Base-by-base conservation (phyloP, 2,113 vertebrate genomes). In the Herpailurus yagouaroundi region DNA sequence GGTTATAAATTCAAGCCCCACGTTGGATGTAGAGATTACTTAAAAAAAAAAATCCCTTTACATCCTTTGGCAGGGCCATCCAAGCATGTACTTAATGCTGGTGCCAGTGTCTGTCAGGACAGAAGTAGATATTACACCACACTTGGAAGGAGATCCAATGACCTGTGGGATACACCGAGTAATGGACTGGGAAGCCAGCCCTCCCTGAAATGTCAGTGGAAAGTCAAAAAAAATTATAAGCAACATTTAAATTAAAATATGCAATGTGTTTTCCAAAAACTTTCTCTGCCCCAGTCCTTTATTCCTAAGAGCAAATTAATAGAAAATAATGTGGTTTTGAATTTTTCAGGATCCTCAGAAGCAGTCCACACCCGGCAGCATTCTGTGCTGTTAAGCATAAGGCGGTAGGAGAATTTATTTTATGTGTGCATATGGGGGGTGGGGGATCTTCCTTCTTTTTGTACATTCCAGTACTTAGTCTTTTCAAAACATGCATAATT, bases 261-360 rank as follows among this genome's bases (percentile, higher is more conserved):
- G 25, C 15, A 36, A 31, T 25, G 3, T 79, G 12, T 57, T 74
- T 87, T 89, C 76, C n/a, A 50, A 41, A 94, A 91, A 25, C 60
- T 45, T 79, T 63, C 48, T 94, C 38, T 95, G 25, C 12, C n/a
- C 15, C 33, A 57, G 85, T 73, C 52, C 76, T 92, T 81, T 71
- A 73, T 91, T 92, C 21, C 38, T 96, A 92, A 84, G 50, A 50
- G 52, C 16, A 95, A 93, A 82, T 74, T 87, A 81, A 81, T 71
- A 77, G 27, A 89, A 69, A 89, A 97, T 38, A 87, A 48, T 27
- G 52, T 79, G 71, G 27, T 25, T 66, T 83, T 93, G 21, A 95
- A 84, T 91, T 91, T 83, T 88, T 23, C 45, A 60, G 45, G 11
- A 16, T 88, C 85, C 87, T 95, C 36, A 74, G 52, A 96, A 84